A percentile compares a stretch with the other conserved stretches of the same genome.
These are phyloP conservation scores for Oreochromis spilurus DNA, from an alignment of 2,113 vertebrate genomes.

Conservation along the genomic window DNA sequence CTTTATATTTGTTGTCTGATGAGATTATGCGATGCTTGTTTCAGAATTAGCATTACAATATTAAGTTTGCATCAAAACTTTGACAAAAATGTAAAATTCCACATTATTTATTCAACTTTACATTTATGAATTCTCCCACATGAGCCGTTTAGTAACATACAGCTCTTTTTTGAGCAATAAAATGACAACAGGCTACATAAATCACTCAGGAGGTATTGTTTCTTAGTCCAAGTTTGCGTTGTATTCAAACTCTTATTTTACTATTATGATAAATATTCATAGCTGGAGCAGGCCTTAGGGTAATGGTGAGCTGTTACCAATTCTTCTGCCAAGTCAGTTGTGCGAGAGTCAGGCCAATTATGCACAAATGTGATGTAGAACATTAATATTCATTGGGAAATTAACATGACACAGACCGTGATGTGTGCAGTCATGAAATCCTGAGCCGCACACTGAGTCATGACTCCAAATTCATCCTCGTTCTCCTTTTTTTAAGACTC, in stretches of 20 bases:
- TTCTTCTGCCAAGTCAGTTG: conserved; percentile 2
- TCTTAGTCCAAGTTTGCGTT: neutral
- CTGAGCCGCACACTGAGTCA: neutral
- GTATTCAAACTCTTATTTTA: neutral
- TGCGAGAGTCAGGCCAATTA: neutral
- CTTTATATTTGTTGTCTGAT: neutral
- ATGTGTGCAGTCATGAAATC: neutral
- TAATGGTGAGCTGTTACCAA: neutral
- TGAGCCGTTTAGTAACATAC: neutral
- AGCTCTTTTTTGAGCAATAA: neutral
- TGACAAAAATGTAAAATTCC: neutral
- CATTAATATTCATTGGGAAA: conserved; percentile 37
- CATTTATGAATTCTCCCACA: neutral
- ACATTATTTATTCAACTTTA: neutral
- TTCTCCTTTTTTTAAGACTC: neutral
- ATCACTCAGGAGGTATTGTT: neutral
- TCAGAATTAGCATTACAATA: neutral
- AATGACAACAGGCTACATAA: neutral
- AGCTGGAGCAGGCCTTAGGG: neutral
- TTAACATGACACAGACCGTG: conserved; percentile 8
- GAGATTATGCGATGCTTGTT: neutral
- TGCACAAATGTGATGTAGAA: neutral
- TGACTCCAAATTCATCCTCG: neutral
- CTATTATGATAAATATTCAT: conserved; percentile 33
- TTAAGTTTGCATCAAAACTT: neutral